phyloP scores from a whole-genome alignment of 2,113 vertebrate species.

The Rhabdomys dilectus region DNA sequence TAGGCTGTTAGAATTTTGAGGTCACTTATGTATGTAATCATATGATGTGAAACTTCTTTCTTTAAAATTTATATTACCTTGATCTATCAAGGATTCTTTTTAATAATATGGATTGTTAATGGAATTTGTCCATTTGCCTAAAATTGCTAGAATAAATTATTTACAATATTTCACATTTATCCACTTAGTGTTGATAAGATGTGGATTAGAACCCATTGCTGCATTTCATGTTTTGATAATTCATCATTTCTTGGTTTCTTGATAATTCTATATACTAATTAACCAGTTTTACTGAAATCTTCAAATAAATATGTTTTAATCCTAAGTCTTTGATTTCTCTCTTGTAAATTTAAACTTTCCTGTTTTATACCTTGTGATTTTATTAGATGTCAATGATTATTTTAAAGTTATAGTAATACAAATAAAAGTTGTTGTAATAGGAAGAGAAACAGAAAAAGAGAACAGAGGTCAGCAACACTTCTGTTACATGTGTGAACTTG shows the following conservation, averaged over 20 bases:
- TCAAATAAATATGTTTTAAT: background rate
- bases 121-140: background rate
- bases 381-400: background rate
- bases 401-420: background rate
- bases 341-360: background rate
- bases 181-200: background rate
- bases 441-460: background rate
- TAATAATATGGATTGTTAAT: background rate
- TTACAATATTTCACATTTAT: background rate
- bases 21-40: no score
- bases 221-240: background rate
- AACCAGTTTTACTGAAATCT: background rate
- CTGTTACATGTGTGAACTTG: background rate
- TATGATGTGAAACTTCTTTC: no score
- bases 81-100: background rate
- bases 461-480: background rate
- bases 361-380: background rate
- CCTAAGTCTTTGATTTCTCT: background rate
- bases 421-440: background rate
- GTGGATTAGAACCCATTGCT: background rate
- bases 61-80: no score
- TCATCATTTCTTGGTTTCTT: background rate
- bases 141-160: background rate
- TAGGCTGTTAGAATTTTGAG: no score
- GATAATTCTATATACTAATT: background rate